Percentiles rank a stretch among this genome's conserved stretches.
phyloP scores from a whole-genome alignment of 2,797 vertebrate genomes.

The Phrynocephalus guinanensis region DNA sequence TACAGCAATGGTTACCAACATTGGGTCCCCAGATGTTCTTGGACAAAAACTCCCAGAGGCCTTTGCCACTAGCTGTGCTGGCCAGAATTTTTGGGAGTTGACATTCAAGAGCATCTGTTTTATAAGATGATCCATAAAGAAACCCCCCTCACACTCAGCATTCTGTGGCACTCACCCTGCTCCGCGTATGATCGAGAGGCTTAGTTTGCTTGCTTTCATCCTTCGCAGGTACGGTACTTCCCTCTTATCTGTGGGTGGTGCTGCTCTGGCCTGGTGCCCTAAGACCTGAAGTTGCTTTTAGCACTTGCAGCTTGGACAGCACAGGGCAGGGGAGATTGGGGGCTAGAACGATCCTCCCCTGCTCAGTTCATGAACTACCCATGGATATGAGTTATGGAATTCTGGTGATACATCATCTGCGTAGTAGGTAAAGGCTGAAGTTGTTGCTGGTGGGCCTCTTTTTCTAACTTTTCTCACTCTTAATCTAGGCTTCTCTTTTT shows the following conservation, averaged over 20 bases:
- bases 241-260: neutral
- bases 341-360: too few relatives aligned
- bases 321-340: too few relatives aligned
- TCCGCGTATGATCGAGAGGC: too few relatives aligned
- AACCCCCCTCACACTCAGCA: neutral
- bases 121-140: neutral
- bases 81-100: too few relatives aligned
- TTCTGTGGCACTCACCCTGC: neutral
- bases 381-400: neutral
- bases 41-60: too few relatives aligned
- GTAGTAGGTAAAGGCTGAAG: neutral
- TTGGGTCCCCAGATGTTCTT: too few relatives aligned
- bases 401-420: neutral
- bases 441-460: neutral
- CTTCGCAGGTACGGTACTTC: too few relatives aligned
- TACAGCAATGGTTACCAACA: too few relatives aligned
- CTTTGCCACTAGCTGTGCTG: too few relatives aligned
- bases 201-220: neutral
- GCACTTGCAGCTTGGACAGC: too few relatives aligned
- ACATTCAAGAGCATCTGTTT: neutral
- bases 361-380: too few relatives aligned
- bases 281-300: neutral
- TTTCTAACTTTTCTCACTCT: neutral
- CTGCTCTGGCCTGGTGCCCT: neutral
- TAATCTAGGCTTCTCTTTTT: slow-evolving; percentile 26